A percentile compares a stretch with the other conserved stretches of the same genome.
Conservation (phyloP, 2,113 vertebrate genomes). For the Centropristis striata region DNA sequence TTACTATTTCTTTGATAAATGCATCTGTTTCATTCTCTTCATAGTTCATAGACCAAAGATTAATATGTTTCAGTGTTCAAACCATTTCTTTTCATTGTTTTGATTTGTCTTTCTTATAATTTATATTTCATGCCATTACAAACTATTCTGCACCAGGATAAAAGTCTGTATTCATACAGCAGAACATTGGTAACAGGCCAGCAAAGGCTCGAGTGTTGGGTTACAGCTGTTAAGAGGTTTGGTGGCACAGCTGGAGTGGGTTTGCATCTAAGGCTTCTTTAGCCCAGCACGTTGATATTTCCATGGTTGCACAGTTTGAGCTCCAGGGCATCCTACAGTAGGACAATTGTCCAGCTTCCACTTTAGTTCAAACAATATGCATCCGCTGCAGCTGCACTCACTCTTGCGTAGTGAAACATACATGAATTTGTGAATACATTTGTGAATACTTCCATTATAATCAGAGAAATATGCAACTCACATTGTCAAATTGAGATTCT, state of each 20-base stretch:
- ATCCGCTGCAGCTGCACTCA: constrained; percentile 61
- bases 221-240: constrained; percentile 71
- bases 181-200: constrained; percentile 41
- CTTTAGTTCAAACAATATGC: constrained; percentile 61
- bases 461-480: constrained; percentile 33
- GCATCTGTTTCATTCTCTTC: constrained; percentile 12
- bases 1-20: constrained; percentile 14
- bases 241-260: constrained; percentile 75
- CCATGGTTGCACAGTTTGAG: constrained; percentile 70
- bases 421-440: constrained; percentile 1
- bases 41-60: constrained; percentile 25
- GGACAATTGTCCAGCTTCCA: constrained; percentile 70
- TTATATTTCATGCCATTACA: constrained; percentile 19
- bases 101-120: constrained; percentile 8
- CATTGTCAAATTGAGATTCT: constrained; percentile 32
- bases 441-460: neutral
- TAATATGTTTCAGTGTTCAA: constrained; percentile 20
- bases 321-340: constrained; percentile 68
- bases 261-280: constrained; percentile 63
- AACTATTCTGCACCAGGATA: constrained; percentile 7
- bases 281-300: constrained; percentile 62
- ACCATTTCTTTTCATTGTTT: neutral
- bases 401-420: constrained; percentile 30
- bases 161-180: constrained; percentile 20
- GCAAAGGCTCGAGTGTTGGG: constrained; percentile 38